Conservation (phyloP, 2,113 vertebrate species). For the Capreolus pygargus region DNA sequence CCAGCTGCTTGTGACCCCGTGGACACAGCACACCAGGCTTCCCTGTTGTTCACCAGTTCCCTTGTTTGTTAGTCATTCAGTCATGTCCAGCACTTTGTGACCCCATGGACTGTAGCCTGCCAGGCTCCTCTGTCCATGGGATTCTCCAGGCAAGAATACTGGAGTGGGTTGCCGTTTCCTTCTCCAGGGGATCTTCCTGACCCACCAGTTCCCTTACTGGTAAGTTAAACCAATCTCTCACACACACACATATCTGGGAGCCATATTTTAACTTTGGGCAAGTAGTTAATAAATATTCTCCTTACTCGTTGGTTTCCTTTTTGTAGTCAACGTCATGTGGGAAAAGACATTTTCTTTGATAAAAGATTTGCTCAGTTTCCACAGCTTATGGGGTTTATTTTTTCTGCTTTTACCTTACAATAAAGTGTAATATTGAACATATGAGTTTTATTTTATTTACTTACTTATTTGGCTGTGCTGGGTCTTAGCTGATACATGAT, state of each 20-base stretch:
- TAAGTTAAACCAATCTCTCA: neutral
- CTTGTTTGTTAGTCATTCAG: too few relatives aligned
- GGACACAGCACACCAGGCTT: neutral
- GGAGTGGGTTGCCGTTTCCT: neutral
- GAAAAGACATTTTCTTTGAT: neutral
- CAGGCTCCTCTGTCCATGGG: too few relatives aligned
- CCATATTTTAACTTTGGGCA: neutral
- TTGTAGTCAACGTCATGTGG: neutral
- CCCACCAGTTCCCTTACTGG: neutral
- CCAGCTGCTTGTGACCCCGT: neutral
- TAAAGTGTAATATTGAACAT: neutral
- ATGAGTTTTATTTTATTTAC: neutral
- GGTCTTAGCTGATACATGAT: neutral
- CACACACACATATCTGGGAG: neutral
- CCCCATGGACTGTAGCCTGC: fast-evolving
- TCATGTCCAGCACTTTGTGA: too few relatives aligned
- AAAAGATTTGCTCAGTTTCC: neutral
- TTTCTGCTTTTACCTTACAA: neutral
- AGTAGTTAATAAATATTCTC: neutral
- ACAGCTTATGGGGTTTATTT: neutral
- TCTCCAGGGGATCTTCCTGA: neutral
- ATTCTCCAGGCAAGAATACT: too few relatives aligned
- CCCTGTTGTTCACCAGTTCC: neutral
- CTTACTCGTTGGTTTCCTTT: neutral
- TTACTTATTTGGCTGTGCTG: neutral